Evolutionary conservation across 2,888 invertebrate genomes (phyloP).

Genomic region (Protonemura montana): DNA sequence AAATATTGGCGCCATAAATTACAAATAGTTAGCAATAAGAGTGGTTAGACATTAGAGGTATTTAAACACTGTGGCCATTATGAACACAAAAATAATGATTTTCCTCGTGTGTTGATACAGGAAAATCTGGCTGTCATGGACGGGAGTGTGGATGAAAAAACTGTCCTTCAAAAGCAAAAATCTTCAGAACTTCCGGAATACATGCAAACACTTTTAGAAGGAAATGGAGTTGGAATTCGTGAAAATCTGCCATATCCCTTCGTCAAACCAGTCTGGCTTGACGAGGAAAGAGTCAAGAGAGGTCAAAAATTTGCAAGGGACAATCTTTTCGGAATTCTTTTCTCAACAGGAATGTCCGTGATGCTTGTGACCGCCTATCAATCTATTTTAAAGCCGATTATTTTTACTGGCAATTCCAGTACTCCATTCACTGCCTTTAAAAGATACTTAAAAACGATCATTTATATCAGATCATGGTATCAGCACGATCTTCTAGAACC

Average conservation of each 20-base stretch:
- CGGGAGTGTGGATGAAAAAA: too few species aligned
- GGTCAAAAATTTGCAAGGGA: slow-evolving; percentile 56
- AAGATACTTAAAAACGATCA: slow-evolving; percentile 56
- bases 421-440: slow-evolving; percentile 54
- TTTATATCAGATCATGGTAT: slow-evolving; percentile 57
- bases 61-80: too few species aligned
- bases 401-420: slow-evolving; percentile 54
- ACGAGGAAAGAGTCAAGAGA: slow-evolving; percentile 34
- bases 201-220: slow-evolving; percentile 15
- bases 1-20: too few species aligned
- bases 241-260: not conserved
- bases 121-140: too few species aligned
- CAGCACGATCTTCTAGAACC: slow-evolving; percentile 56
- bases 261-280: slow-evolving; percentile 41
- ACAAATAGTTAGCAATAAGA: too few species aligned
- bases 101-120: too few species aligned
- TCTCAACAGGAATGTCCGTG: slow-evolving; percentile 56
- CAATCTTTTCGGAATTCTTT: slow-evolving; percentile 54
- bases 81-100: too few species aligned
- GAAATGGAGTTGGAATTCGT: not conserved
- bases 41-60: too few species aligned
- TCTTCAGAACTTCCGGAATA: slow-evolving; percentile 21
- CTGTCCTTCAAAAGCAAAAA: too few species aligned
- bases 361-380: slow-evolving; percentile 54
- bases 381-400: slow-evolving; percentile 40